A percentile compares a stretch with the other conserved stretches of the same genome.
Evolutionary conservation across 2,113 vertebrate species (phyloP).

Genomic region (Zosterops pallidus): DNA sequence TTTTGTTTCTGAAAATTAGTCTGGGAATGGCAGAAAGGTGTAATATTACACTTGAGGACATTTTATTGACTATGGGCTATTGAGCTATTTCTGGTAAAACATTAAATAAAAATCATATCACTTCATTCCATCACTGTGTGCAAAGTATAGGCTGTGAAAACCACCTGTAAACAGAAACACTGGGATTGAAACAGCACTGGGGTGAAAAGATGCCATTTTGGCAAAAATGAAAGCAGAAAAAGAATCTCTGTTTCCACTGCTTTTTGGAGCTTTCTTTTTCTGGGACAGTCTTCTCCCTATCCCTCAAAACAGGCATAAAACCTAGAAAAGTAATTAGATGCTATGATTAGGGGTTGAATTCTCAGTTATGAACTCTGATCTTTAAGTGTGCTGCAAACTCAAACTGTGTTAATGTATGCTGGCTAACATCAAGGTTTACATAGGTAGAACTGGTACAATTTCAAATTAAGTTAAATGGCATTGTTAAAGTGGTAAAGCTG

Average conservation of each 20-base stretch:
- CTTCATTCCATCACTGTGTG: background rate
- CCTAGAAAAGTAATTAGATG: background rate
- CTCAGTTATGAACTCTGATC: background rate
- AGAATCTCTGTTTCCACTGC: background rate
- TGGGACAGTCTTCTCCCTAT: background rate
- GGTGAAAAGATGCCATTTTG: background rate
- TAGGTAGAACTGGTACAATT: background rate
- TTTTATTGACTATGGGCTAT: slow-evolving; percentile 32
- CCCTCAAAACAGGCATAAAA: background rate
- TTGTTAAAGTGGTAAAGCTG: background rate
- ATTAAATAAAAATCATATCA: slow-evolving; percentile 6
- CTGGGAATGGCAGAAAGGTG: slow-evolving; percentile 38
- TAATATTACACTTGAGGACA: background rate
- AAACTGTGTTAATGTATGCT: background rate
- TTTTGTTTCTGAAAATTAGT: slow-evolving; percentile 29
- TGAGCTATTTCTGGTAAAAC: slow-evolving; percentile 37
- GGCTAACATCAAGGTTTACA: background rate
- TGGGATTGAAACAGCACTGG: background rate
- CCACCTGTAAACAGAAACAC: slow-evolving; percentile 9
- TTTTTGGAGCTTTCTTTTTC: background rate
- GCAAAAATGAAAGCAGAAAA: background rate
- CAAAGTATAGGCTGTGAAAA: slow-evolving; percentile 39
- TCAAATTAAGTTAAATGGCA: background rate
- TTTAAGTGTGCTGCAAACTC: background rate
- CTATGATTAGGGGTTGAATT: background rate